Base-by-base conservation (phyloP, 2,797 vertebrate genomes). In the Helarctos malayanus region DNA sequence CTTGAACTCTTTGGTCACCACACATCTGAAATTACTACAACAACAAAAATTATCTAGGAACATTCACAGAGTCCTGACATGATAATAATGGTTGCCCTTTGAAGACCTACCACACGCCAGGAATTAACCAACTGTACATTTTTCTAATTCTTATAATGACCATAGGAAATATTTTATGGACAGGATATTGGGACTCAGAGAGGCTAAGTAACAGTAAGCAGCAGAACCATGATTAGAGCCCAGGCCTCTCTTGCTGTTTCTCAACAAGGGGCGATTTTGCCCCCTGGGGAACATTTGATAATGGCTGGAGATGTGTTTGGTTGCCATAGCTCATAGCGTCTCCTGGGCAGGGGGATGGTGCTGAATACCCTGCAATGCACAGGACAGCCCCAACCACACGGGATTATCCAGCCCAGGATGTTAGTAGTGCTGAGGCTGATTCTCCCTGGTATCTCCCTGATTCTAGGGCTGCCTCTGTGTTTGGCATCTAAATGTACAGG, bases 1-100 rank as follows among this genome's bases (percentile, higher is more conserved):
- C 83, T 90, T 54, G 25, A 92, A 84, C 15, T 32, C 7, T 85
- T 78, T 88, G 78, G 61, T 94, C 81, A 73, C 41, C 83, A 89
- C 69, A 94, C 92, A 94, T 80, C 73, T 59, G 68, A 21, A 93
- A 91, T 91, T 82, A 92, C 54, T 92, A 56, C 18, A 65, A 80
- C 4, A 57, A 47, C 21, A 71, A 71, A 84, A 85, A 75, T 75
- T 45, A 91, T 65, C 79, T 54, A 59, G 52, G n/a, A 92, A 91
- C 94, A 47, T 65, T 83, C 73, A 73, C 12, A 32, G 57, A 90
- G 38, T 78, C 35, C 32, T 49, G 47, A 92, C 81, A 47, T 21
- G 5, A 29, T 68, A 92, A 71, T 76, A 59, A 73, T 10, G 86
- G 35, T 84, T 92, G 23, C 1, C 32, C 32, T 95, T 87, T 49